phyloP scores from a whole-genome alignment of 2,888 invertebrate genomes.

The Acheta domesticus region DNA sequence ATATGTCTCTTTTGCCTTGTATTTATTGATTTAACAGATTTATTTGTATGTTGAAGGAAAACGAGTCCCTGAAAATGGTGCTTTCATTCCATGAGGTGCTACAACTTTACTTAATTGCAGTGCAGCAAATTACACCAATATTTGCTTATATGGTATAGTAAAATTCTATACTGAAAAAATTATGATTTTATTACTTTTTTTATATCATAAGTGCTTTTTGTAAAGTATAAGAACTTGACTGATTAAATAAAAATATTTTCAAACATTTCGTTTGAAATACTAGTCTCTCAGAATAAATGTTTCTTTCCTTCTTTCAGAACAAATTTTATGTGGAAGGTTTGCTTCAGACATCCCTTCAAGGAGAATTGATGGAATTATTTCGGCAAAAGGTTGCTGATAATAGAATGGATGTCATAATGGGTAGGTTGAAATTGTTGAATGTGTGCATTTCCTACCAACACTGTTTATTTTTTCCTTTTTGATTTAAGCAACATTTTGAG shows the following conservation, averaged over 20 bases:
- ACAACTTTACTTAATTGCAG: constrained; percentile 32
- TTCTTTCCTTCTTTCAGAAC: constrained; percentile 31
- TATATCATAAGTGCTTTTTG: too few relatives aligned
- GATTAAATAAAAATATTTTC: too few relatives aligned
- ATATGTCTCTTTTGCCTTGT: too few relatives aligned
- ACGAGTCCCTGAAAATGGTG: constrained; percentile 27
- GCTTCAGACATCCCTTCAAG: constrained; percentile 33
- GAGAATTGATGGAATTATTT: constrained; percentile 34
- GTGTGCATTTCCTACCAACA: too few relatives aligned
- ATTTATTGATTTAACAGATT: background rate
- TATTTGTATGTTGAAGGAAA: constrained; percentile 24
- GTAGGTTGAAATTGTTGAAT: constrained; percentile 25
- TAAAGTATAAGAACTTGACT: too few relatives aligned
- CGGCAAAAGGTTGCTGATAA: constrained; percentile 33
- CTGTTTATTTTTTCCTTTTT: too few relatives aligned
- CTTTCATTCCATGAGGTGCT: constrained; percentile 34
- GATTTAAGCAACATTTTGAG: too few relatives aligned
- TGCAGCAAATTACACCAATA: constrained; percentile 35
- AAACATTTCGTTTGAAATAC: too few relatives aligned
- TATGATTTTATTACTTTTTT: too few relatives aligned
- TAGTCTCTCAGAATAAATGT: too few relatives aligned
- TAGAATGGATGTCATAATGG: constrained; percentile 34
- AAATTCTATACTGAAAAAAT: too few relatives aligned
- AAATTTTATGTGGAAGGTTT: constrained; percentile 35
- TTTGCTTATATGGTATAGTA: constrained; percentile 35